Base-by-base conservation (phyloP, 2,888 invertebrate species). In the Drosophila siamana region DNA sequence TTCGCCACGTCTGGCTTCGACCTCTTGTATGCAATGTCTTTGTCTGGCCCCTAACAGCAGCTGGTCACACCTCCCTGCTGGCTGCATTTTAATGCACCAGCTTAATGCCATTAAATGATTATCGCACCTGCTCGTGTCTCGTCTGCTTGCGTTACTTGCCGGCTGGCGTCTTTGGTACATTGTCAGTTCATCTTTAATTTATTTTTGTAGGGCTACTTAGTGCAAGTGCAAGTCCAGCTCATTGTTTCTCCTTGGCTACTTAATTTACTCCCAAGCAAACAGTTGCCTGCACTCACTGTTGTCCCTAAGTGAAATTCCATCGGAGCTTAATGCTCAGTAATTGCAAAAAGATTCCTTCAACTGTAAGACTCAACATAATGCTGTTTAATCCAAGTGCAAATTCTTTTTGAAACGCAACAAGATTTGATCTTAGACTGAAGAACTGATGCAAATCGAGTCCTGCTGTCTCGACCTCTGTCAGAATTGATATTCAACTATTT, bases 41-140 rank as follows among this genome's bases (percentile, higher is more conserved):
- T 41, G 41, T 33, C 44, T 7, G 8, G 26, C 19, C 59, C 41
- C 13, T 44, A 15, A 8, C 50, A 38, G 16, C 67, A 44, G 16
- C 67, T 57, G 70, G 69, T 65, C 73, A 75, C 72, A 65, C 74
- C 80, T 67, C 80, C 63, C 13, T 15, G 9, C 9, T 13, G 46
- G 60, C 51, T 74, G 86, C 69, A 73, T 63, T 83, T 74, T 80
- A 81, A 88, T 74, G 68, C 74, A 70, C 13, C 64, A 57, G 33
- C 70, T 82, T 83, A 80, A 86, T 86, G 75, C 75, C 72, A 88
- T 90, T 90, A 82, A 86, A 72, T 69, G 76, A 85, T 90, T 89
- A 88, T 86, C 76, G 69, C 86, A 89, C 86, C 75, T 87, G 57
- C 43, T 24, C 73, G 69, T 48, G 47, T 48, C 44, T 48, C 33